A percentile compares a stretch with the other conserved stretches of the same genome.
phyloP scores from a whole-genome alignment of 2,113 vertebrate species.

The Stercorarius parasiticus region DNA sequence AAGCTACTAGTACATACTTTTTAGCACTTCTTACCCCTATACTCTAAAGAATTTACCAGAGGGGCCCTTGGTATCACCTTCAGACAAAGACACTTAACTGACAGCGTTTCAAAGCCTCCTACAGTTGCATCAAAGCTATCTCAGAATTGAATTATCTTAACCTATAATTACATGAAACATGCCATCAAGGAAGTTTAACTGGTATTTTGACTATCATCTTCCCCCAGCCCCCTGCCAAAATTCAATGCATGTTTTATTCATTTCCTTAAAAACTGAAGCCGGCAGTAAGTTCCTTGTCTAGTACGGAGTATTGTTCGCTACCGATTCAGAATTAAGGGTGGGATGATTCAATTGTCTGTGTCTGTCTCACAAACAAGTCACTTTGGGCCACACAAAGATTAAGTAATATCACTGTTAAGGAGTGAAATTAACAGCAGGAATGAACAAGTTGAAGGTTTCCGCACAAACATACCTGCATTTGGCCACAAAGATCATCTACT shows the following conservation, averaged over 20 bases:
- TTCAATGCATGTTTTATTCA: background rate
- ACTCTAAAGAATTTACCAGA: background rate
- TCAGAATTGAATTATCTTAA: background rate
- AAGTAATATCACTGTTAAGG: background rate
- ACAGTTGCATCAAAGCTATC: background rate
- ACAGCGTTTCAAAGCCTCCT: background rate
- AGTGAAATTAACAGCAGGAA: background rate
- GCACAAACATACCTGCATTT: background rate
- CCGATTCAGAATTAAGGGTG: background rate
- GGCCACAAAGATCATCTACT: background rate
- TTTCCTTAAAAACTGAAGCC: background rate
- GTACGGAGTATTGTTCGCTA: background rate
- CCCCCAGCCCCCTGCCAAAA: background rate
- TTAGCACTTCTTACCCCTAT: background rate
- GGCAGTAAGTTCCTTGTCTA: background rate
- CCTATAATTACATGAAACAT: background rate
- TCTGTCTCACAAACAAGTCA: background rate
- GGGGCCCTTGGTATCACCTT: background rate
- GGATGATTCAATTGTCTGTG: background rate
- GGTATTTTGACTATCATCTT: background rate
- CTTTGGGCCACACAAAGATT: background rate
- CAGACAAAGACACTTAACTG: background rate
- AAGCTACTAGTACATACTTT: background rate
- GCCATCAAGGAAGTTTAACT: background rate
- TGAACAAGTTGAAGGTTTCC: background rate